Evolutionary conservation across 2,888 invertebrate species (phyloP).

Genomic region (Apamea sordens): DNA sequence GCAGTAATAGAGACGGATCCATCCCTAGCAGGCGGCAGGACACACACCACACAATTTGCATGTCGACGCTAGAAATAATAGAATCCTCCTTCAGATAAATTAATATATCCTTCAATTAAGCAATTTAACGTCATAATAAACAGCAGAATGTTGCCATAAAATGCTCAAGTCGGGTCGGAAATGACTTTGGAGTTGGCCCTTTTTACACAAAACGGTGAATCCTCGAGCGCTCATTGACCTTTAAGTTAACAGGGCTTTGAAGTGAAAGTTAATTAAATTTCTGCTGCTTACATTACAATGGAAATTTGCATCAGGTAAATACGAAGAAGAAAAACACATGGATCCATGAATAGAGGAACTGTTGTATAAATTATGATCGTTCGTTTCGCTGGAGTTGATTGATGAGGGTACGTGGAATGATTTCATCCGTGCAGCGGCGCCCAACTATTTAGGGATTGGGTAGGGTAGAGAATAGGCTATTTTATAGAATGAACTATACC

Average conservation of each 20-base stretch:
- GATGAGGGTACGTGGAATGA: constrained; percentile 66
- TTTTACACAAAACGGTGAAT: constrained; percentile 82
- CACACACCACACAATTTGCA: constrained; percentile 65
- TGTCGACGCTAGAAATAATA: constrained; percentile 64
- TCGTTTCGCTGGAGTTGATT: constrained; percentile 62
- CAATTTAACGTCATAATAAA: constrained; percentile 80
- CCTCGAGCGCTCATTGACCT: constrained; percentile 82
- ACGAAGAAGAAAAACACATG: constrained; percentile 67
- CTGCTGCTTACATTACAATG: constrained; percentile 84
- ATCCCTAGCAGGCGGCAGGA: constrained; percentile 27
- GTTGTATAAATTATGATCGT: constrained; percentile 65
- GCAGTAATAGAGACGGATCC: constrained; percentile 30
- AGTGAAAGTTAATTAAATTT: constrained; percentile 87
- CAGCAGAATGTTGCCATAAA: constrained; percentile 78
- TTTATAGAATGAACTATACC: constrained; percentile 48
- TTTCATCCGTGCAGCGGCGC: constrained; percentile 56
- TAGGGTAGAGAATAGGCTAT: constrained; percentile 39
- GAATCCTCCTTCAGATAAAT: constrained; percentile 65
- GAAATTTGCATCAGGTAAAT: constrained; percentile 80
- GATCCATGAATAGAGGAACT: constrained; percentile 50
- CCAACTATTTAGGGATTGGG: constrained; percentile 56
- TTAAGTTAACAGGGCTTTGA: constrained; percentile 78
- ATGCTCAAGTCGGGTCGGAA: constrained; percentile 77
- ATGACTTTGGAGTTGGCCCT: constrained; percentile 80
- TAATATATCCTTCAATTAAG: constrained; percentile 80